phyloP scores from a whole-genome alignment of 2,797 vertebrate species.

The Brachymystax lenok region DNA sequence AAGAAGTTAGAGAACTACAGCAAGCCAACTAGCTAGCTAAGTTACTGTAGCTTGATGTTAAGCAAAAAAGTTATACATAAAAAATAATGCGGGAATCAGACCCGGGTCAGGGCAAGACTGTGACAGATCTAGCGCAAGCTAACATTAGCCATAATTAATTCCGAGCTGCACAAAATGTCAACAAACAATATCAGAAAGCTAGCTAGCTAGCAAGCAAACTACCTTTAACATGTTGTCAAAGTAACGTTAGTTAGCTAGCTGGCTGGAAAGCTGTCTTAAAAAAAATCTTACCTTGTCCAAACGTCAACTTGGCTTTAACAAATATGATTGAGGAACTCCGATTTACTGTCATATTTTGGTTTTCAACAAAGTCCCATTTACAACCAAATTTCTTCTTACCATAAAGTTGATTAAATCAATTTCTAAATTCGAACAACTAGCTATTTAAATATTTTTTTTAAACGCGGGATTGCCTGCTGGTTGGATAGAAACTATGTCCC shows the following conservation, averaged over 20 bases:
- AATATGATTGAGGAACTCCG: not conserved
- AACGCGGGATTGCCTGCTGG: not conserved
- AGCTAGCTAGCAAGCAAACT: not conserved
- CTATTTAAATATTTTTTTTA: not conserved
- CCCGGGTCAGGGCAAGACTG: no score
- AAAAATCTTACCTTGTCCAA: constrained; percentile 1
- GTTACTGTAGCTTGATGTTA: no score
- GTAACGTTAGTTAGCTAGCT: not conserved
- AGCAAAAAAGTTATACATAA: no score
- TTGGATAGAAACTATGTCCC: not conserved
- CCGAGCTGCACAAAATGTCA: not conserved
- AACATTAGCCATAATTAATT: not conserved
- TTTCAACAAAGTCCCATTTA: not conserved
- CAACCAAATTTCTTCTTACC: not conserved
- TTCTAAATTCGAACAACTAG: not conserved
- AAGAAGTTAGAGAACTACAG: no score
- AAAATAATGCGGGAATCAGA: no score
- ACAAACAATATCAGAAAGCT: not conserved
- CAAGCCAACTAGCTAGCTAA: no score
- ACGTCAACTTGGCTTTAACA: not conserved
- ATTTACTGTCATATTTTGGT: not conserved
- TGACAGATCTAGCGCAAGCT: not conserved
- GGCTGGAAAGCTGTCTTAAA: not conserved
- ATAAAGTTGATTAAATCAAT: not conserved
- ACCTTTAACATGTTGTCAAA: not conserved